phyloP scores from a whole-genome alignment of 1,140 invertebrate genomes.

The Hirudo medicinalis region DNA sequence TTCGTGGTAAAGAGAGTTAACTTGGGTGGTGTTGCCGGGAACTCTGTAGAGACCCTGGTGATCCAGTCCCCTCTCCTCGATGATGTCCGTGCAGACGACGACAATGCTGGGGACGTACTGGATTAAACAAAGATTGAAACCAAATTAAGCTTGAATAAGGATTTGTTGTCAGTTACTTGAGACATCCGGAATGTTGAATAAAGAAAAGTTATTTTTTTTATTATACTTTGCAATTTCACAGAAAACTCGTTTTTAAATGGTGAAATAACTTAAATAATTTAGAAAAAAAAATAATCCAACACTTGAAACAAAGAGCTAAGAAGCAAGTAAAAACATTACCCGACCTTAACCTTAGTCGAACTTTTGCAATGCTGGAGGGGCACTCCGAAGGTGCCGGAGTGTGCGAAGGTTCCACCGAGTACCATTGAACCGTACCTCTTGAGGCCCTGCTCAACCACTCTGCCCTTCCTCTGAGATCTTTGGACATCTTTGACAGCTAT shows the following conservation, averaged over 20 bases:
- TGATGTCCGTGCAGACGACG: constrained; percentile 73
- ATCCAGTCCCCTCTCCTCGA: constrained; percentile 73
- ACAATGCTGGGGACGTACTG: constrained; percentile 70
- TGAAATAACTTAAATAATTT: neutral
- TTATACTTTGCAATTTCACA: neutral
- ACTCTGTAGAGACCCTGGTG: constrained; percentile 84
- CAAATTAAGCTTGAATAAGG: neutral
- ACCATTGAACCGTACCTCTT: no score
- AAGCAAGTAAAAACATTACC: no score
- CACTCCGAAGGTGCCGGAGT: no score
- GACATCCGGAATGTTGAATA: neutral
- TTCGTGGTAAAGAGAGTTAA: constrained; percentile 55
- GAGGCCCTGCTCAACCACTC: no score
- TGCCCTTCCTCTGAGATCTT: no score
- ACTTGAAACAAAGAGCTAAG: no score
- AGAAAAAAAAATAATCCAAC: no score
- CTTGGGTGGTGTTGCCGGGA: constrained; percentile 85
- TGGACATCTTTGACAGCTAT: no score
- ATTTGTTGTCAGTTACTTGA: neutral
- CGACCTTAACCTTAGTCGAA: no score
- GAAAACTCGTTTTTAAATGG: neutral
- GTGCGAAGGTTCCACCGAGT: no score
- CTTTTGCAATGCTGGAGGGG: no score
- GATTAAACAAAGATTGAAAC: constrained; percentile 39
- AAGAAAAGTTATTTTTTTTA: neutral